Evolutionary conservation across 1,140 invertebrate genomes (phyloP), one percentile per base, ranked within the genome.

Genomic region (Hermatobates lingyangjiaoensis): DNA sequence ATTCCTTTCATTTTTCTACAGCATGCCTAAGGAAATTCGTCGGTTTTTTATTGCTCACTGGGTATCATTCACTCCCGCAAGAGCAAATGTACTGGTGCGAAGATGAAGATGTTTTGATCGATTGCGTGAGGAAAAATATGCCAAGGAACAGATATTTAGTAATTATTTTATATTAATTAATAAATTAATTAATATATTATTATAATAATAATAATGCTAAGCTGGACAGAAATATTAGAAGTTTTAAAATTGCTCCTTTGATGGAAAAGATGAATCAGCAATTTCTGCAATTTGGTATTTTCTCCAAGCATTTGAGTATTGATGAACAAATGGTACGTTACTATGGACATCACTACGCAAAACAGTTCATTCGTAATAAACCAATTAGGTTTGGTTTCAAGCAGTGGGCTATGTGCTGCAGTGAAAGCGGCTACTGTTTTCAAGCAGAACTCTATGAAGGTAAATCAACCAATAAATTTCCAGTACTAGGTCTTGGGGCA

Each of bases 271-370:
- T 34, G 30, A 34, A 34, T n/a, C 7, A 10, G 30, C 30, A 34
- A n/a, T 34, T 34, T 34, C 7, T 34, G 30, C 7, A n/a, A n/a
- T 34, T 34, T 34, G 42, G 42, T 20, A 20, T 54, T 51, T 47
- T 54, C 38, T 45, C 42, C 7, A 30, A 51, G 45, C 51, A 54
- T 51, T 10, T 51, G 18, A 51, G 34, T 28, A 51, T 54, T 38
- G 56, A 57, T 51, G 56, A 55, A 34, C 40, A 47, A 46, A 55
- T 56, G 53, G 45, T 58, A 45, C 49, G 56, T 45, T 61, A 56
- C 55, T 55, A 55, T 51, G 54, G 52, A 40, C 25, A 46, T 14
- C 51, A 56, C 38, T 47, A 27, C 27, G 30, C 25, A 3, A 55
- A 56, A 49, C 46, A 56, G 25, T 56, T 48, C 28, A 54, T 59